A percentile compares a stretch with the other conserved stretches of the same genome.
These are phyloP conservation scores for Brevipalpus yothersi DNA, from an alignment of 1,140 invertebrate genomes.

Conservation along the genomic window DNA sequence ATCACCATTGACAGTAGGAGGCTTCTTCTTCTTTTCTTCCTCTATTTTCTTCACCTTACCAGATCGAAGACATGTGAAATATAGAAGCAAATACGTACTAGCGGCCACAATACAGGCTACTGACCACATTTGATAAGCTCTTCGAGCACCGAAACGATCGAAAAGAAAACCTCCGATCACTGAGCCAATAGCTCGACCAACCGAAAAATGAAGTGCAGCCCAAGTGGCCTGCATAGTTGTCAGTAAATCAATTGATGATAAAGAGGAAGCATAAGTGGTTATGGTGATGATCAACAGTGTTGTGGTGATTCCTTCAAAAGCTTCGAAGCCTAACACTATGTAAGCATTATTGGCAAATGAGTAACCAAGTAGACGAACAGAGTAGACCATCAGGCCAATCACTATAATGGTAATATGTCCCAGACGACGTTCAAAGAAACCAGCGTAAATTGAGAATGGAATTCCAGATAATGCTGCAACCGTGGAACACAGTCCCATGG, in stretches of 20 bases:
- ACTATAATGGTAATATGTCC: constrained; percentile 60
- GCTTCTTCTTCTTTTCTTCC: no score
- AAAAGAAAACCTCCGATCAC: constrained; percentile 46
- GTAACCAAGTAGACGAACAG: constrained; percentile 45
- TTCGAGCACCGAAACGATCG: constrained; percentile 30
- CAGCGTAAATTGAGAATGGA: constrained; percentile 44
- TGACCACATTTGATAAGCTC: neutral
- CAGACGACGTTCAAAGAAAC: constrained; percentile 39
- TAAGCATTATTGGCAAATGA: constrained; percentile 51
- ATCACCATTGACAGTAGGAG: no score
- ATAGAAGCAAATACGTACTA: neutral
- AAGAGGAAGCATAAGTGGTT: constrained; percentile 47
- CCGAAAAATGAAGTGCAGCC: constrained; percentile 48
- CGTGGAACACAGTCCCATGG: constrained; percentile 58
- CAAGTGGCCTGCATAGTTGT: constrained; percentile 53
- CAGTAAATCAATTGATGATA: constrained; percentile 49
- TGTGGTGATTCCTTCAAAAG: constrained; percentile 50
- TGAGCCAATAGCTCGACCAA: constrained; percentile 47
- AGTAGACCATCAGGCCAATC: constrained; percentile 45
- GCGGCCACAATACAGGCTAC: neutral
- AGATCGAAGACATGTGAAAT: neutral
- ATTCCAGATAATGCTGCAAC: constrained; percentile 47
- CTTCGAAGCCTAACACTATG: constrained; percentile 50
- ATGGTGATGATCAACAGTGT: constrained; percentile 51
- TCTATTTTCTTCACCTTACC: neutral